phyloP scores from a whole-genome alignment of 2,888 invertebrate species.

The Diplazon laetatorius region DNA sequence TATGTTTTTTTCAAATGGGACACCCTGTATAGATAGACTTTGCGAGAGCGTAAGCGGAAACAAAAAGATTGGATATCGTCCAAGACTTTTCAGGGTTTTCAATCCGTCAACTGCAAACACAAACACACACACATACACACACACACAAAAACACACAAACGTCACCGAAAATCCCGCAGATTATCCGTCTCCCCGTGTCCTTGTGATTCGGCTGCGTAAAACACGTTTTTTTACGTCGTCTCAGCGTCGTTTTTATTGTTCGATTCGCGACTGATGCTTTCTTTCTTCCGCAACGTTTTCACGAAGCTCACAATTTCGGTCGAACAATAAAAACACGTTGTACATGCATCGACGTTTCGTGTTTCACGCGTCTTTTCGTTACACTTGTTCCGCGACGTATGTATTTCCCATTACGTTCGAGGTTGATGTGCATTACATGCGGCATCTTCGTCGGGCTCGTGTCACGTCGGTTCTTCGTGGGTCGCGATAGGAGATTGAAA shows the following conservation, averaged over 20 bases:
- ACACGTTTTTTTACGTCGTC: constrained; percentile 1
- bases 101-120: neutral
- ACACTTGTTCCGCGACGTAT: neutral
- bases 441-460: constrained; percentile 5
- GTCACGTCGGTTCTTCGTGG: constrained; percentile 16
- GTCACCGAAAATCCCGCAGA: constrained; percentile 44
- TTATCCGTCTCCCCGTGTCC: constrained; percentile 40
- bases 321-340: no score
- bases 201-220: neutral
- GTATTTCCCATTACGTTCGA: neutral
- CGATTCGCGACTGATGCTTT: neutral
- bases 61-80: constrained; percentile 53
- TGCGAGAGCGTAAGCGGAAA: constrained; percentile 55
- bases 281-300: neutral
- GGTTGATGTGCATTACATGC: neutral
- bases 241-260: neutral
- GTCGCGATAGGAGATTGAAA: constrained; percentile 33
- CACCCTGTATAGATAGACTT: no score
- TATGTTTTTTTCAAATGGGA: no score
- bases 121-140: no score
- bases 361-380: neutral
- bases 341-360: neutral
- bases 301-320: no score
- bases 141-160: constrained; percentile 43
- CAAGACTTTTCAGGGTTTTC: constrained; percentile 58